Conservation (phyloP, 2,888 invertebrate species). For the Dryococelus australis region DNA sequence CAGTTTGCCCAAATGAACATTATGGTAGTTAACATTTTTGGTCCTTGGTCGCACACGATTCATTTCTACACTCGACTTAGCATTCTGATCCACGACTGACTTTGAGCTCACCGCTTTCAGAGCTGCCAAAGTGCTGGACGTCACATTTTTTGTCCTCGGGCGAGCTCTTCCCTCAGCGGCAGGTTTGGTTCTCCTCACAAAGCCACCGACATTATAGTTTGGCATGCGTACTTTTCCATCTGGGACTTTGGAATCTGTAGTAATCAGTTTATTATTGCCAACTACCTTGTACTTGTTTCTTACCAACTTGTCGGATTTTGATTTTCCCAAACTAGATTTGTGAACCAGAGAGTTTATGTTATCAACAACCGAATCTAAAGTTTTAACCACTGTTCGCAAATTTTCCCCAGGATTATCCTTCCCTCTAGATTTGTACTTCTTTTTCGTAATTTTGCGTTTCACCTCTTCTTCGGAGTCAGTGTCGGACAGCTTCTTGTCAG, state of each 20-base stretch:
- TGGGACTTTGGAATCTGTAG: conserved; percentile 13
- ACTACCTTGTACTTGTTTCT: conserved; percentile 35
- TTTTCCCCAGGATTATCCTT: conserved; percentile 56
- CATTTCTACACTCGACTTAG: conserved; percentile 27
- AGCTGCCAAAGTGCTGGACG: conserved; percentile 43
- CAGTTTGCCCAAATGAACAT: conserved; percentile 61
- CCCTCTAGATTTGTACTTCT: conserved; percentile 54
- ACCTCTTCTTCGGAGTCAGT: conserved; percentile 57
- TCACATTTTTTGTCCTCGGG: conserved; percentile 45
- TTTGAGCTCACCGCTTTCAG: conserved; percentile 42
- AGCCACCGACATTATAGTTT: conserved; percentile 40
- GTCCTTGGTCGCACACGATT: conserved; percentile 65
- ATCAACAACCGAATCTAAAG: conserved; percentile 60
- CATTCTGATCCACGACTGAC: not conserved
- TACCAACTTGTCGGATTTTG: conserved; percentile 40
- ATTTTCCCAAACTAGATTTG: conserved; percentile 42
- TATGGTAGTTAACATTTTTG: conserved; percentile 70
- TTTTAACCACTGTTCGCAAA: conserved; percentile 60
- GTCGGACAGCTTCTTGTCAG: conserved; percentile 52
- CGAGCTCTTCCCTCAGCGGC: conserved; percentile 40
- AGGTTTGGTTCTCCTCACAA: conserved; percentile 42
- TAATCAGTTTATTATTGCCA: conserved; percentile 32
- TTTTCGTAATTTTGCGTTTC: conserved; percentile 55
- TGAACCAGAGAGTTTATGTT: conserved; percentile 57
- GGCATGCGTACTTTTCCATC: not conserved